Evolutionary conservation across 2,113 vertebrate species (phyloP).

Genomic region (Sturnus vulgaris): DNA sequence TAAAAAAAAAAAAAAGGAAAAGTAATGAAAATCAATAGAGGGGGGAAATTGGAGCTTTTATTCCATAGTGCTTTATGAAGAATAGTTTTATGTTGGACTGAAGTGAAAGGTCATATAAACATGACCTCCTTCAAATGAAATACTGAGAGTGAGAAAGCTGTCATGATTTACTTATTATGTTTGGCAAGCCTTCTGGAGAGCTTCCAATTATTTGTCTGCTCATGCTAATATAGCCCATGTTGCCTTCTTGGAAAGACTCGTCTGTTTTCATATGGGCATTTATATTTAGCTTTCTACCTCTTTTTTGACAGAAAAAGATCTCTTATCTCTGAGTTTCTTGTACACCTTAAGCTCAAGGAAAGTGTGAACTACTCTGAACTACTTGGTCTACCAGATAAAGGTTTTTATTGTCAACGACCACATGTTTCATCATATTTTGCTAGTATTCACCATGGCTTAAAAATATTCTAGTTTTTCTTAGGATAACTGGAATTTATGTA

Average conservation of each 20-base stretch:
- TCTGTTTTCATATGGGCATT: background rate
- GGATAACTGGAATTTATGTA: background rate
- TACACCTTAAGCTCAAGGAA: background rate
- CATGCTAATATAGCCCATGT: background rate
- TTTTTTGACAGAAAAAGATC: background rate
- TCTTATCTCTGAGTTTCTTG: background rate
- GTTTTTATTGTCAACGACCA: background rate
- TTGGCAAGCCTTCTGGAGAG: background rate
- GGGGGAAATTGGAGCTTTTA: background rate
- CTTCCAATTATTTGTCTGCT: background rate
- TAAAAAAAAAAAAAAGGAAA: background rate
- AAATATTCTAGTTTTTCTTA: background rate
- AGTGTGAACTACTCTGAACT: fast-evolving
- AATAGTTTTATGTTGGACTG: background rate
- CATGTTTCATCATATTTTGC: background rate
- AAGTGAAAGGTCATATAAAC: background rate
- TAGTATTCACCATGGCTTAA: background rate
- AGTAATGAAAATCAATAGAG: background rate
- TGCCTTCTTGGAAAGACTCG: background rate
- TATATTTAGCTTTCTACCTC: background rate
- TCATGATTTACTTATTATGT: background rate
- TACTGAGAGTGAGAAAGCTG: background rate
- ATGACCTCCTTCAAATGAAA: background rate
- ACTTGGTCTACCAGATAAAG: fast-evolving
- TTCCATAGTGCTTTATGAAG: background rate